Base-by-base conservation (phyloP, 2,888 invertebrate species). In the Macaria notata region DNA sequence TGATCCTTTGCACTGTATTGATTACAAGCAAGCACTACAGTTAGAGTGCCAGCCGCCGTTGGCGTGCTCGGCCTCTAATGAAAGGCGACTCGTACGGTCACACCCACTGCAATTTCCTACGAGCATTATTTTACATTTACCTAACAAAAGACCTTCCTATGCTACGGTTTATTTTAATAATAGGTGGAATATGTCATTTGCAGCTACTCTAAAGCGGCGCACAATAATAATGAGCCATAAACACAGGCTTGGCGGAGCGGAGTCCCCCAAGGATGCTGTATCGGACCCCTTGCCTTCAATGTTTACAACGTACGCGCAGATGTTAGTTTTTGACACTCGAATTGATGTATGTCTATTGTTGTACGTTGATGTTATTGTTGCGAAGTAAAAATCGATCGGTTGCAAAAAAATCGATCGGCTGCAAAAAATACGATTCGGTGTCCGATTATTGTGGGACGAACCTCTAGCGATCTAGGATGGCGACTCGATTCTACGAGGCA, bases 241-340 rank as follows among this genome's bases (percentile, higher is more conserved):
- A 91, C 88, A 89, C 81, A 84, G 88, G 84, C 86, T 80, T 81
- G 78, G 76, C 73, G 73, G 75, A 71, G 70, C 73, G 60, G 76
- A 76, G 76, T 73, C 85, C 89, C 88, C 83, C 75, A 83, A 84
- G 82, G 83, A 84, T 79, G 78, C 79, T 81, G 76, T 69, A 63
- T 71, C 66, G 79, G 78, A 76, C 84, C 86, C 88, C 80, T 79
- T 73, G 65, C 73, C 81, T 86, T 81, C 80, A 76, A 72, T 88
- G 86, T 88, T 88, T 88, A 86, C 84, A 85, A 81, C 83, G 84
- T 78, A 79, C 78, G 86, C 86, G 90, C 90, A 91, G 91, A 91
- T 91, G 91, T 88, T 89, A 89, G 89, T 90, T 90, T 91, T 90
- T 91, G 91, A 91, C 91, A 90, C 90, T 88, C 70, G 81, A 86